Evolutionary conservation across 2,113 vertebrate species (phyloP), one percentile per base, ranked within the genome.

Genomic region (Salvelinus namaycush): DNA sequence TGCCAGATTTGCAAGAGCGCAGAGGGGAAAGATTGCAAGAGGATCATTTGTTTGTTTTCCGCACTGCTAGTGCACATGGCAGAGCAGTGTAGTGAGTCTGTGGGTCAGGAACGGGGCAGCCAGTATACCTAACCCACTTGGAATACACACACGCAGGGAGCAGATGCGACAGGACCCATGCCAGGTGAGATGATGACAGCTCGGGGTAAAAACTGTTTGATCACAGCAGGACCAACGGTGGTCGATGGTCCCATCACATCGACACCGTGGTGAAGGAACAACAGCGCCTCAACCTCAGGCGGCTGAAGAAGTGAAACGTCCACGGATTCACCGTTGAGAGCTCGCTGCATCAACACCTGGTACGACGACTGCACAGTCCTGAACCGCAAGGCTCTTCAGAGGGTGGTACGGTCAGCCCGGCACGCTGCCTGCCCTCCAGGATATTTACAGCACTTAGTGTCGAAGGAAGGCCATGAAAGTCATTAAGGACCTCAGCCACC

Each of bases 1-100:
- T 16, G 73, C 79, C 77, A 79, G 77, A 81, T 76, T 77, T 65
- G 14, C 70, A 49, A 13, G 68, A 70, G 39, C 12, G 12, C 34
- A n/a, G 68, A 70, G 39, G 39, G 68, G 68, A 20, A 24, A 39
- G 14, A 68, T 31, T 68, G 26, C 48, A 57, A 34, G 51, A 62
- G 72, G 48, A 69, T 34, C 3, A 68, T 79, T 71, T 73, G 74
- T 74, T 76, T 68, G 44, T 73, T 64, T 73, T 64, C 71, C 29
- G 5, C 22, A 26, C 12, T 59, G 51, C 70, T 57, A 26, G 57
- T 34, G 48, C 70, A 73, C 68, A 65, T 71, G 71, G 77, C 62
- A 44, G n/a, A 65, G 39, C 24, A 29, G 16, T 71, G 57, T 1
- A 22, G 34, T 22, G 68, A 70, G 8, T 39, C 39, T 22, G 68